Percentiles rank a stretch among this genome's conserved stretches.
Conservation (phyloP, 2,888 invertebrate species). For the Thereva unica region DNA sequence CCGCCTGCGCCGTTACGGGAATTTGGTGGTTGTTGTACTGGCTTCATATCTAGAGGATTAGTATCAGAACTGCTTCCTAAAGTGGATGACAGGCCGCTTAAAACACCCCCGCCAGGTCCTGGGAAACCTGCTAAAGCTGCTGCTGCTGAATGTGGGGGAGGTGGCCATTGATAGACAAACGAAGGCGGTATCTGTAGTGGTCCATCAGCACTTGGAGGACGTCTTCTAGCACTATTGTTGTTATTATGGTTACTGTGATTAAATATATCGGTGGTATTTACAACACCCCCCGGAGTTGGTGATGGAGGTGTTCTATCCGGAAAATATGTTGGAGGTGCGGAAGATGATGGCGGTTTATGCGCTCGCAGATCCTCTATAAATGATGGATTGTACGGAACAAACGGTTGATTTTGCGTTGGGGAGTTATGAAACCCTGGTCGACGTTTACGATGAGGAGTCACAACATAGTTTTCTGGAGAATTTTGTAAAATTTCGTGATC, state of each 20-base stretch:
- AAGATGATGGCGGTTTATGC: constrained; percentile 68
- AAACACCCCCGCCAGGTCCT: constrained; percentile 40
- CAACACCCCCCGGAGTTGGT: constrained; percentile 50
- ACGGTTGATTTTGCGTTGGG: constrained; percentile 84
- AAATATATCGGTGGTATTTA: constrained; percentile 51
- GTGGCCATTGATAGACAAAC: constrained; percentile 59
- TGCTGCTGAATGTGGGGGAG: constrained; percentile 45
- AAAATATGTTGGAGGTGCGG: constrained; percentile 69
- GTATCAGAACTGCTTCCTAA: constrained; percentile 43
- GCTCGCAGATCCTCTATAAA: constrained; percentile 74
- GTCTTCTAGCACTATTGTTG: constrained; percentile 50
- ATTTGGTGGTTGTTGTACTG: constrained; percentile 42
- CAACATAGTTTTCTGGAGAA: constrained; percentile 82
- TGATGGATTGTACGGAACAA: constrained; percentile 79
- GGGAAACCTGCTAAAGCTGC: constrained; percentile 49
- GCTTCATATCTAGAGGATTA: constrained; percentile 42
- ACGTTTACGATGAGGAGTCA: constrained; percentile 84
- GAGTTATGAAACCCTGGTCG: constrained; percentile 86
- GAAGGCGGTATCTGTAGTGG: constrained; percentile 61
- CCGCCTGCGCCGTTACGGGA: constrained; percentile 44
- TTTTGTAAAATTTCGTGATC: constrained; percentile 73
- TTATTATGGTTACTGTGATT: constrained; percentile 46
- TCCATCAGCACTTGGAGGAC: constrained; percentile 71
- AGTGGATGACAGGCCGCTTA: constrained; percentile 38
- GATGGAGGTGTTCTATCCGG: constrained; percentile 52